phyloP scores from a whole-genome alignment of 1,140 invertebrate genomes.

The Cherax destructor region DNA sequence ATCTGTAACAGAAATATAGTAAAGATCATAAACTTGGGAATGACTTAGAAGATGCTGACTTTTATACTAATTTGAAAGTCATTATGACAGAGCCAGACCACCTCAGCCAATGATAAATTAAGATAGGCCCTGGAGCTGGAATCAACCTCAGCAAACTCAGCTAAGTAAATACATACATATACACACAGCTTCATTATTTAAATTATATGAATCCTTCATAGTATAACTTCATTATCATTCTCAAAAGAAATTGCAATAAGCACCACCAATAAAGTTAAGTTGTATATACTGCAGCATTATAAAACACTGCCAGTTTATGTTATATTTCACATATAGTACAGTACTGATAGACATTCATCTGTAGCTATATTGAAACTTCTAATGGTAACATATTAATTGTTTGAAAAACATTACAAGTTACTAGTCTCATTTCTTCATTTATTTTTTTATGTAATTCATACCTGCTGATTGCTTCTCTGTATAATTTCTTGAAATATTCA shows the following conservation, averaged over 20 bases:
- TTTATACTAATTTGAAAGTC: no score
- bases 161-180: neutral
- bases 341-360: neutral
- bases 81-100: no score
- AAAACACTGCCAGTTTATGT: constrained; percentile 32
- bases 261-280: constrained; percentile 6
- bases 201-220: neutral
- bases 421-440: neutral
- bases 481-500: neutral
- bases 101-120: no score
- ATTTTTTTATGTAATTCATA: neutral
- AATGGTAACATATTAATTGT: neutral
- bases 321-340: neutral
- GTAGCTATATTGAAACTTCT: neutral
- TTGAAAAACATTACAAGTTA: neutral
- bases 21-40: no score
- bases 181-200: neutral
- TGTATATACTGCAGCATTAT: constrained; percentile 24
- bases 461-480: neutral
- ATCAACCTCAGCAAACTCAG: no score
- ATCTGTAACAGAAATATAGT: no score
- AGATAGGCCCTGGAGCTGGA: no score
- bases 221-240: constrained; percentile 12
- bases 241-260: constrained; percentile 7
- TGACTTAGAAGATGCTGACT: no score